These are phyloP conservation scores for Dendrocincla fuliginosa DNA, from an alignment of 2,797 vertebrate species.

Conservation along the genomic window DNA sequence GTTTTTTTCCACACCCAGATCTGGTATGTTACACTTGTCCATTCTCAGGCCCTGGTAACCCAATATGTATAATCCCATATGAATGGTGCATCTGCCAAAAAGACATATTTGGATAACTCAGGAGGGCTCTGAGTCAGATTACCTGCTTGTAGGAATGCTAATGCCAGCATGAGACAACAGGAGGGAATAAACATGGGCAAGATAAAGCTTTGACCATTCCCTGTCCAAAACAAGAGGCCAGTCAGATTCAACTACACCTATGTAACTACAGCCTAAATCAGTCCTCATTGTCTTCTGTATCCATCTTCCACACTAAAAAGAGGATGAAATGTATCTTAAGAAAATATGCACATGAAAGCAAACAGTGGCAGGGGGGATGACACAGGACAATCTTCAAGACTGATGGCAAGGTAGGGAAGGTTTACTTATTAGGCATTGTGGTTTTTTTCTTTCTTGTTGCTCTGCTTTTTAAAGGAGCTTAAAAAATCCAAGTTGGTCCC, in stretches of 20 bases:
- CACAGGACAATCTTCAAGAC: not conserved
- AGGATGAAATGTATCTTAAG: not conserved
- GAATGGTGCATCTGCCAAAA: not conserved
- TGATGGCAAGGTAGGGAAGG: not conserved
- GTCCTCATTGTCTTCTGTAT: not conserved
- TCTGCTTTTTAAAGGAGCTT: not conserved
- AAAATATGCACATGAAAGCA: not conserved
- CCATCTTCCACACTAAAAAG: not conserved
- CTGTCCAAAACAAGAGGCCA: not conserved
- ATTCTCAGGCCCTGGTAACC: not conserved
- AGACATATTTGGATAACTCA: not conserved
- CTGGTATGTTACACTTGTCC: not conserved
- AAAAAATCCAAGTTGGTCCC: not conserved
- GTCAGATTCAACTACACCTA: not conserved
- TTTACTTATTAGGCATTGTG: conserved; percentile 29
- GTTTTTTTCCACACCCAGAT: not conserved
- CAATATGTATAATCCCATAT: not conserved
- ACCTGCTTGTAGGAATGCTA: not conserved
- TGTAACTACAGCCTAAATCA: not conserved
- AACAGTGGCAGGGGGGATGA: not conserved
- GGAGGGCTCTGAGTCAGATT: not conserved
- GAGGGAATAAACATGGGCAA: not conserved
- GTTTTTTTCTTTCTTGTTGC: not conserved
- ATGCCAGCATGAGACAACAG: not conserved
- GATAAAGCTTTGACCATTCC: not conserved